Evolutionary conservation across 2,113 vertebrate species (phyloP).

Genomic region (Isichthys henryi): DNA sequence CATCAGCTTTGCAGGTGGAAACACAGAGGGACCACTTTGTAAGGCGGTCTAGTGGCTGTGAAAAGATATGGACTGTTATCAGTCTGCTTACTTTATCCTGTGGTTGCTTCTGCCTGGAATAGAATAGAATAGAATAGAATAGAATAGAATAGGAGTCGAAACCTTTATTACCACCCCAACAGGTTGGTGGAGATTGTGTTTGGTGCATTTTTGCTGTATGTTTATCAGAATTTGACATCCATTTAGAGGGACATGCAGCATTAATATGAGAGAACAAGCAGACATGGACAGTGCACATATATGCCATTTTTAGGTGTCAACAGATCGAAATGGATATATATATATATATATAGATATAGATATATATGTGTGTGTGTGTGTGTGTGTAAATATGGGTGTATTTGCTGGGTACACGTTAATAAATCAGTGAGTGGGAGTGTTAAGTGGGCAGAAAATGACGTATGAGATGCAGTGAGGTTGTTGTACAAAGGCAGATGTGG

Average conservation of each 20-base stretch:
- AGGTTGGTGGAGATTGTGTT: background rate
- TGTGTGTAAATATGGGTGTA: background rate
- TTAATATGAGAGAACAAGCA: background rate
- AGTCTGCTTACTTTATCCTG: background rate
- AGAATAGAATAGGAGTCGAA: background rate
- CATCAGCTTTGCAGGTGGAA: background rate
- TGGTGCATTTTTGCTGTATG: background rate
- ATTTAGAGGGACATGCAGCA: background rate
- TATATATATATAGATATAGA: background rate
- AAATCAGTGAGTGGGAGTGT: background rate
- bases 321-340: background rate
- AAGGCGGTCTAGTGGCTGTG: background rate
- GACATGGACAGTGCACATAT: background rate
- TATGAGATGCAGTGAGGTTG: background rate
- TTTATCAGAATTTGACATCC: background rate
- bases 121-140: background rate
- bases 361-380: background rate
- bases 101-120: background rate
- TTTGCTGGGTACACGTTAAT: background rate
- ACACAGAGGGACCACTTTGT: background rate
- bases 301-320: background rate
- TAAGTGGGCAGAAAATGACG: background rate
- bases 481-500: background rate
- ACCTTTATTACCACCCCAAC: background rate
- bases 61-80: background rate